These are phyloP conservation scores for Eudyptes chrysolophus DNA, from an alignment of 2,113 vertebrate genomes.

Conservation along the genomic window DNA sequence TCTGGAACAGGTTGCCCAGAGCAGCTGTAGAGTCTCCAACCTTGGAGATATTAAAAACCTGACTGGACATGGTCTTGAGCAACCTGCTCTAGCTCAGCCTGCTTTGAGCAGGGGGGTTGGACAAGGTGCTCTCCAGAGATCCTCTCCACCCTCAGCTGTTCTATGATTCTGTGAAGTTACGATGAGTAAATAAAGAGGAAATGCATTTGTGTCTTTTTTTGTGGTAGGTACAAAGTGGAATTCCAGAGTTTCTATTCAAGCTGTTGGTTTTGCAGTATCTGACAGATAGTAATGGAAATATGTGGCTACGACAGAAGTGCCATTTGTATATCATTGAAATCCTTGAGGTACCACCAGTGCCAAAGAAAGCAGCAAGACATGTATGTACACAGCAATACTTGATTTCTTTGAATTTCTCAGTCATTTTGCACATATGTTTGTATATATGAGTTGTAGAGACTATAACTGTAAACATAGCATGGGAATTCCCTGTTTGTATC, in stretches of 20 bases:
- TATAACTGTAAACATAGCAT: background rate
- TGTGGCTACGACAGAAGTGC: slow-evolving; percentile 86
- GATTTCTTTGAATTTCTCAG: background rate
- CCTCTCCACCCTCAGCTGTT: background rate
- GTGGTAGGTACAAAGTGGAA: slow-evolving; percentile 85
- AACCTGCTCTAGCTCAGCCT: background rate
- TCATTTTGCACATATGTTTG: fast-evolving
- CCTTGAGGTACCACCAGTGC: slow-evolving; percentile 65
- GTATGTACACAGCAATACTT: slow-evolving; percentile 53
- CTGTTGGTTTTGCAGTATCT: slow-evolving; percentile 87
- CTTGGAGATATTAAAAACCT: background rate
- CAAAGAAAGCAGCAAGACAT: slow-evolving; percentile 41
- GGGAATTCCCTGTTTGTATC: background rate
- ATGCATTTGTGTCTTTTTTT: background rate
- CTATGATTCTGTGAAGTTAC: background rate
- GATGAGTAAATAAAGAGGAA: background rate
- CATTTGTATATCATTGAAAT: slow-evolving; percentile 91
- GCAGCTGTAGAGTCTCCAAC: background rate
- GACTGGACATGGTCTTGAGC: background rate
- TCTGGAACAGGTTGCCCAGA: background rate
- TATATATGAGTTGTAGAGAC: fast-evolving
- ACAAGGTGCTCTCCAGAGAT: background rate
- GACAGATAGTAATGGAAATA: slow-evolving; percentile 82
- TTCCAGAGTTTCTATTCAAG: slow-evolving; percentile 91
- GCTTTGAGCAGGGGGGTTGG: background rate